phyloP scores from a whole-genome alignment of 1,140 invertebrate genomes.

The Drosophila orena region DNA sequence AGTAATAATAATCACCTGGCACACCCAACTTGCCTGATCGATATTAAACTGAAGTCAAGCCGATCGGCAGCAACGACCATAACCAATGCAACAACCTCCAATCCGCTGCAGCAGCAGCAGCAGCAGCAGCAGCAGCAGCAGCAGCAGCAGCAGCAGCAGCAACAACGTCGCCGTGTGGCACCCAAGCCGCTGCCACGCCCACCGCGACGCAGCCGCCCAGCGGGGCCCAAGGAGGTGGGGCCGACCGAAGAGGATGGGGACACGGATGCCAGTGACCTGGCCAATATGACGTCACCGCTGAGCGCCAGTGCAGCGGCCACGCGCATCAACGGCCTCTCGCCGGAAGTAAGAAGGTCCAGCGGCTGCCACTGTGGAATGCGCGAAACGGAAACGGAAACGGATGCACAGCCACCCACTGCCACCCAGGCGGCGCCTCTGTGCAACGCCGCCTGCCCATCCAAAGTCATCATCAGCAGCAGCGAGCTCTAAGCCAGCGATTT shows the following conservation, averaged over 20 bases:
- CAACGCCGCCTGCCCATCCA: slow-evolving; percentile 4
- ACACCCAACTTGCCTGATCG: slow-evolving; percentile 50
- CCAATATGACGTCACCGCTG: slow-evolving; percentile 67
- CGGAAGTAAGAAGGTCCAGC: slow-evolving; percentile 77
- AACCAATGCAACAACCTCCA: slow-evolving; percentile 7
- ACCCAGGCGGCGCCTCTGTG: not conserved
- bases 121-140: slow-evolving; percentile 50
- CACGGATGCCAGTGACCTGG: slow-evolving; percentile 72
- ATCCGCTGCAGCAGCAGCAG: slow-evolving; percentile 45
- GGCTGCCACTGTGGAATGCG: slow-evolving; percentile 62
- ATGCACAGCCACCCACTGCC: slow-evolving; percentile 5
- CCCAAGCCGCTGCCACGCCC: slow-evolving; percentile 52
- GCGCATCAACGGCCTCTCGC: slow-evolving; percentile 68
- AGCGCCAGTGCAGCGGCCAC: slow-evolving; percentile 70
- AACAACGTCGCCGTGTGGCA: slow-evolving; percentile 50
- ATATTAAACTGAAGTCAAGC: slow-evolving; percentile 51
- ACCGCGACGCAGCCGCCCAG: slow-evolving; percentile 47
- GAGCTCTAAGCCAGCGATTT: slow-evolving; percentile 2
- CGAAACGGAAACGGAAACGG: slow-evolving; percentile 12
- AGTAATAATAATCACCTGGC: slow-evolving; percentile 29
- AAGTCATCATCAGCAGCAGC: slow-evolving; percentile 8
- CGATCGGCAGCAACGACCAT: slow-evolving; percentile 35
- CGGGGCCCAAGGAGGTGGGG: slow-evolving; percentile 3
- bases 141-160: slow-evolving; percentile 37
- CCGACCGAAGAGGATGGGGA: slow-evolving; percentile 35